Evolutionary conservation across 2,888 invertebrate genomes (phyloP).

Genomic region (Drosophila mimica): DNA sequence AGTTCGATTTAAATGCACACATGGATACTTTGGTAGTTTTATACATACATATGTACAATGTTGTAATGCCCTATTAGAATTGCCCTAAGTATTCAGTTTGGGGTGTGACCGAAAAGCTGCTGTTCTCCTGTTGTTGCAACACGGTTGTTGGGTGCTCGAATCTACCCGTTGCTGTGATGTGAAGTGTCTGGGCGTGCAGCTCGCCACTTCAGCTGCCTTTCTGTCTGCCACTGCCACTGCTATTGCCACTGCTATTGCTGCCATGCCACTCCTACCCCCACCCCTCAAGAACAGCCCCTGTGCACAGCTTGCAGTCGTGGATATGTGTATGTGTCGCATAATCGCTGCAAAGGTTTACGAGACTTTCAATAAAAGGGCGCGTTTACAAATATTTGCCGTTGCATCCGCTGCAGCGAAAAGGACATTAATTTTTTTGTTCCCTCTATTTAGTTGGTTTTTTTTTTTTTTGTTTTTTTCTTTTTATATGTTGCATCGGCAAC

Average conservation of each 20-base stretch:
- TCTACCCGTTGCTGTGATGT: constrained; percentile 24
- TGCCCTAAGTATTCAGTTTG: constrained; percentile 11
- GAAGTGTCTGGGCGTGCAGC: constrained; percentile 53
- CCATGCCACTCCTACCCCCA: constrained; percentile 14
- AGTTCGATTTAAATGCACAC: background rate
- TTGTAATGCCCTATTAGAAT: constrained; percentile 6
- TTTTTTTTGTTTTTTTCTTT: constrained; percentile 4
- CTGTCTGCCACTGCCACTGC: constrained; percentile 26
- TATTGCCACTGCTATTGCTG: background rate
- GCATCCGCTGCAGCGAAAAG: constrained; percentile 73
- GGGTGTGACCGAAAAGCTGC: constrained; percentile 45
- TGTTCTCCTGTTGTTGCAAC: constrained; percentile 20
- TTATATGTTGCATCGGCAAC: constrained; percentile 52
- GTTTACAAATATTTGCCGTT: constrained; percentile 79
- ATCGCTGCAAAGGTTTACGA: constrained; percentile 49
- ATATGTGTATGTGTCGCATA: constrained; percentile 26
- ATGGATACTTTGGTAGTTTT: background rate
- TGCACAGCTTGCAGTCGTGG: constrained; percentile 49
- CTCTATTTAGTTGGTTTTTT: constrained; percentile 30
- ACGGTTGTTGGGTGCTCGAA: constrained; percentile 19
- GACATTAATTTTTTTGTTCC: constrained; percentile 56
- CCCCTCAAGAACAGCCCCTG: constrained; percentile 14
- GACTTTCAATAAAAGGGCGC: constrained; percentile 70
- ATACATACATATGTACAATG: background rate
- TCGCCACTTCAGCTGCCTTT: constrained; percentile 54